A percentile compares a stretch with the other conserved stretches of the same genome.
phyloP scores from a whole-genome alignment of 2,888 invertebrate genomes.

The Ichneumoninae sp. region DNA sequence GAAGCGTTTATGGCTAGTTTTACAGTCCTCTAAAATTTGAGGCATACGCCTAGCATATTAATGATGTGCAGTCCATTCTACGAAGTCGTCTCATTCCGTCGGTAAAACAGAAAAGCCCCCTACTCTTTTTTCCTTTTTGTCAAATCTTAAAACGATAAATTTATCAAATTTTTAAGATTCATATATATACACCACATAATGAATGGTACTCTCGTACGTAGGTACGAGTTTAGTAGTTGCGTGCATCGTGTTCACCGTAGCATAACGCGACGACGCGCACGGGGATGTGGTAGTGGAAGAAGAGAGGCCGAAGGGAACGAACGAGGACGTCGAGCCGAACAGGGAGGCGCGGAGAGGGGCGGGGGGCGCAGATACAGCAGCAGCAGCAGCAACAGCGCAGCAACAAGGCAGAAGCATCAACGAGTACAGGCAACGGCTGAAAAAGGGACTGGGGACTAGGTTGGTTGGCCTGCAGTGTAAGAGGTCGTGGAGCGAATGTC shows the following conservation, averaged over 20 bases:
- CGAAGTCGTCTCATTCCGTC: too few species aligned
- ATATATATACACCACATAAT: background rate
- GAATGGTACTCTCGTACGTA: conserved; percentile 19
- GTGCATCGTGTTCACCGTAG: conserved; percentile 70
- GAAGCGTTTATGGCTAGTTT: too few species aligned
- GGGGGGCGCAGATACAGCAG: conserved; percentile 10
- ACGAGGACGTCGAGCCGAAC: conserved; percentile 24
- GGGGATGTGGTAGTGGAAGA: background rate
- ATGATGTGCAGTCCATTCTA: too few species aligned
- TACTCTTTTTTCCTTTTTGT: too few species aligned
- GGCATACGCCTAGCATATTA: too few species aligned
- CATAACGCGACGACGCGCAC: conserved; percentile 64
- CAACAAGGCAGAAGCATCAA: conserved; percentile 50
- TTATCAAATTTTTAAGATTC: background rate
- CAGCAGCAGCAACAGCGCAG: conserved; percentile 14
- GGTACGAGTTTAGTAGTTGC: conserved; percentile 44
- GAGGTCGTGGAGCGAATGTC: conserved; percentile 69
- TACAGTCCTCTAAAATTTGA: too few species aligned
- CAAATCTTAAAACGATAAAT: background rate
- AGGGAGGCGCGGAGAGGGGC: background rate
- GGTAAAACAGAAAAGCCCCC: too few species aligned
- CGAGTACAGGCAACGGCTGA: conserved; percentile 63
- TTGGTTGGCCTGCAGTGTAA: conserved; percentile 71
- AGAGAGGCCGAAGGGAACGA: conserved; percentile 28
- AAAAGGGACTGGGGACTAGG: conserved; percentile 70